phyloP scores from a whole-genome alignment of 2,113 vertebrate species.

The Festucalex cinctus region DNA sequence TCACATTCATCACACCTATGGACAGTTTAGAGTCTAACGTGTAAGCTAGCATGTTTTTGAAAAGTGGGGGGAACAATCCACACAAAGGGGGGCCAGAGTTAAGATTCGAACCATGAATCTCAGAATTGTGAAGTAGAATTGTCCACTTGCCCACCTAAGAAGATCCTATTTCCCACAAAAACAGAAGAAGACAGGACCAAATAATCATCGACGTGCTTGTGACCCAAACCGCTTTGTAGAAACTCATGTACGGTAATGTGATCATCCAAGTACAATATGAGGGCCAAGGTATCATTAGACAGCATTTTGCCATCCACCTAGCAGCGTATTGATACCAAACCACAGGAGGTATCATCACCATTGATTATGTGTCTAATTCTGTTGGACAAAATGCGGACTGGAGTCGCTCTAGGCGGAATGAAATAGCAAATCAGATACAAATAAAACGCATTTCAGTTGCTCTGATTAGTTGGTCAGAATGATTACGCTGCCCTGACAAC shows the following conservation, averaged over 20 bases:
- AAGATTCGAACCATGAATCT: background rate
- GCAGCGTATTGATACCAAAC: constrained; percentile 1
- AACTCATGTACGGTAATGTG: background rate
- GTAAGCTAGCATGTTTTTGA: too few relatives aligned
- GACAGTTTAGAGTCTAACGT: too few relatives aligned
- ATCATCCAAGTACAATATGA: background rate
- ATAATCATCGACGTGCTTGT: background rate
- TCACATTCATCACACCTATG: too few relatives aligned
- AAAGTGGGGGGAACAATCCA: too few relatives aligned
- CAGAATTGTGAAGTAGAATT: background rate
- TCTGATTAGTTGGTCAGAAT: background rate
- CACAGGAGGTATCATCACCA: background rate
- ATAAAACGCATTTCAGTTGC: background rate
- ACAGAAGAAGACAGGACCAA: background rate
- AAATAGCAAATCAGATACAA: constrained; percentile 2
- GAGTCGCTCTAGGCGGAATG: background rate
- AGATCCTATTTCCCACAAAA: background rate
- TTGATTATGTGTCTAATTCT: constrained; percentile 3
- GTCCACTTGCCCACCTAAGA: background rate
- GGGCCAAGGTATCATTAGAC: background rate
- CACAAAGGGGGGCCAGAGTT: too few relatives aligned
- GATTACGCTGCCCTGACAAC: background rate
- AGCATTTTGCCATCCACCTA: constrained; percentile 5
- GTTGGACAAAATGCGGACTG: background rate
- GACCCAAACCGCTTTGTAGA: background rate